Conservation (phyloP, 2,113 vertebrate species). For the Passer domesticus region DNA sequence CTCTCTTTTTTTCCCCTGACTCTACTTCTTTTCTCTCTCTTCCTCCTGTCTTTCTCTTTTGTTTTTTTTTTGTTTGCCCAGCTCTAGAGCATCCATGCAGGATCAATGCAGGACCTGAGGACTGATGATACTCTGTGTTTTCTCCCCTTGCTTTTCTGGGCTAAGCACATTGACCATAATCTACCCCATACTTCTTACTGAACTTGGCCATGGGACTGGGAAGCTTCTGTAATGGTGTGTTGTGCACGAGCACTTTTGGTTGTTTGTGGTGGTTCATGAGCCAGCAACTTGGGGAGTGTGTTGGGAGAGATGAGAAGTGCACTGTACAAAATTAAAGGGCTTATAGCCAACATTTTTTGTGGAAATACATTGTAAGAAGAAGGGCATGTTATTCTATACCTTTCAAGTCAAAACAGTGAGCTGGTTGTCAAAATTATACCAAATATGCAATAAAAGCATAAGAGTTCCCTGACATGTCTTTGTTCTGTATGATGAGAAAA, state of each 20-base stretch:
- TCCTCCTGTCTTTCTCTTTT: not conserved
- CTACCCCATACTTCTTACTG: not conserved
- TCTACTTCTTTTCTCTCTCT: not conserved
- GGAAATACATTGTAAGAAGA: not conserved
- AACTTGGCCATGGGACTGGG: not conserved
- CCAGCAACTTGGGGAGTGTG: not conserved
- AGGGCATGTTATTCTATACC: fast-evolving
- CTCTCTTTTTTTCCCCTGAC: not conserved
- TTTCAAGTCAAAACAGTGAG: not conserved
- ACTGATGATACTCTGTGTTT: not conserved
- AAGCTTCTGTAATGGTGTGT: not conserved
- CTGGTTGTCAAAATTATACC: not conserved
- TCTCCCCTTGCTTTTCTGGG: not conserved
- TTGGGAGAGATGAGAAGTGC: not conserved
- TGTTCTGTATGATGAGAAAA: fast-evolving
- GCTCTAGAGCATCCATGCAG: not conserved
- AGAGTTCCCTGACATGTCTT: no score
- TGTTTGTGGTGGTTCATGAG: fast-evolving
- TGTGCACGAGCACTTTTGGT: not conserved
- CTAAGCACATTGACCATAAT: not conserved
- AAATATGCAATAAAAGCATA: not conserved
- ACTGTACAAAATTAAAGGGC: not conserved
- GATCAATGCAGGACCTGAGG: fast-evolving
- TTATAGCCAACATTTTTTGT: not conserved
- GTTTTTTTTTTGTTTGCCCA: not conserved